A percentile compares a stretch with the other conserved stretches of the same genome.
Conservation (phyloP, 2,113 vertebrate genomes). For the Cyprinus carpio region DNA sequence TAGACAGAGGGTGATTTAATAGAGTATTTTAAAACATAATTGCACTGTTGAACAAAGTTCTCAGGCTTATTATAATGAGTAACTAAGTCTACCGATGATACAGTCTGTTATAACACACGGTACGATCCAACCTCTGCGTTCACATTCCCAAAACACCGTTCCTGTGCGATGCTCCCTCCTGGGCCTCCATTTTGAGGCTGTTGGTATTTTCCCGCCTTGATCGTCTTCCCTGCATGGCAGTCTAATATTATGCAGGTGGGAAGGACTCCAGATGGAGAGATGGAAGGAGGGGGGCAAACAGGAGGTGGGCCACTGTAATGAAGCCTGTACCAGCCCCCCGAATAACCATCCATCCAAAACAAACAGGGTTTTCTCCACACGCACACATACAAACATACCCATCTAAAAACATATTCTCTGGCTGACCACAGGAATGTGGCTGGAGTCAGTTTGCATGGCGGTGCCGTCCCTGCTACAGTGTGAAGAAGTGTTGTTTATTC, state of each 20-base stretch:
- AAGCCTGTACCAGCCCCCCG: constrained; percentile 21
- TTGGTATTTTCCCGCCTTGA: constrained; percentile 57
- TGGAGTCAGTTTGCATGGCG: constrained; percentile 54
- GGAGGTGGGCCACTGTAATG: constrained; percentile 29
- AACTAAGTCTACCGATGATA: neutral
- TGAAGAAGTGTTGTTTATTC: constrained; percentile 58
- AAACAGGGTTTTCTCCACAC: constrained; percentile 67
- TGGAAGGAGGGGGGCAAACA: constrained; percentile 13
- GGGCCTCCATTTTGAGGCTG: constrained; percentile 64
- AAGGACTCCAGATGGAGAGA: constrained; percentile 24
- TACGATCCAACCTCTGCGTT: neutral
- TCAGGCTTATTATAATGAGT: constrained; percentile 6
- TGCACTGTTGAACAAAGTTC: neutral
- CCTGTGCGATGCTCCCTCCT: neutral
- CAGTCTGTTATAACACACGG: constrained; percentile 1
- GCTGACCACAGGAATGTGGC: constrained; percentile 58
- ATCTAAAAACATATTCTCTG: constrained; percentile 57
- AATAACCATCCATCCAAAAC: constrained; percentile 53
- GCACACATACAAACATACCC: constrained; percentile 36
- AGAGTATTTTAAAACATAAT: constrained; percentile 15
- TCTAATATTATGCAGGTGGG: constrained; percentile 62
- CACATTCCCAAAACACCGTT: constrained; percentile 23
- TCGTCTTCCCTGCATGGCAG: constrained; percentile 35
- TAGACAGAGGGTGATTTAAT: constrained; percentile 8
- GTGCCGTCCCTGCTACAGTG: constrained; percentile 51